Percentiles rank a stretch among this genome's conserved stretches.
phyloP scores from a whole-genome alignment of 2,888 invertebrate genomes.

The Apomyelois bistriatella region DNA sequence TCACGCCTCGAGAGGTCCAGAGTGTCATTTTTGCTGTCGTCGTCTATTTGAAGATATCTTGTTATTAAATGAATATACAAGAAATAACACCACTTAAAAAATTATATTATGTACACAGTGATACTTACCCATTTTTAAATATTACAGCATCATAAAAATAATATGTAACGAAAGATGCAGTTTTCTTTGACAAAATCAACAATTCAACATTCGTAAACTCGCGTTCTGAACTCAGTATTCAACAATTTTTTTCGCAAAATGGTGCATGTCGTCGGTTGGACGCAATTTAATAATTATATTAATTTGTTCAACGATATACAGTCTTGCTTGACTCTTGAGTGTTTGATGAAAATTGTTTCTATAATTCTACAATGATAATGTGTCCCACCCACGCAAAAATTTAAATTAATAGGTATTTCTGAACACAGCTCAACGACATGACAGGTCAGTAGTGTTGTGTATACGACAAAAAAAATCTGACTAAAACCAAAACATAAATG shows the following conservation, averaged over 20 bases:
- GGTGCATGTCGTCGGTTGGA: too few relatives aligned
- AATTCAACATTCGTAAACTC: slow-evolving; percentile 57
- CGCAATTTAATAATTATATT: too few relatives aligned
- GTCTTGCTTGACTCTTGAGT: too few relatives aligned
- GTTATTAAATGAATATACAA: not conserved
- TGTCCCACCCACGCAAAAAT: too few relatives aligned
- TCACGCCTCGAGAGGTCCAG: slow-evolving; percentile 89
- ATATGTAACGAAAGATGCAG: slow-evolving; percentile 33
- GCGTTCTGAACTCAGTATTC: slow-evolving; percentile 37
- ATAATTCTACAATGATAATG: too few relatives aligned
- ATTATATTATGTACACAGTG: not conserved
- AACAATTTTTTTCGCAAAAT: not conserved
- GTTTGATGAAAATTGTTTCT: too few relatives aligned
- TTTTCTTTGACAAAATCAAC: slow-evolving; percentile 30
- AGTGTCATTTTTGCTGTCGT: slow-evolving; percentile 64
- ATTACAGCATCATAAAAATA: slow-evolving; percentile 46
- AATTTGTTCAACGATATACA: too few relatives aligned
- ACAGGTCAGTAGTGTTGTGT: too few relatives aligned
- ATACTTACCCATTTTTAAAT: slow-evolving; percentile 53
- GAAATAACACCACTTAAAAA: not conserved
- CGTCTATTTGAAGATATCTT: slow-evolving; percentile 29
- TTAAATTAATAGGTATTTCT: too few relatives aligned
- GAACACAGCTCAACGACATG: too few relatives aligned
- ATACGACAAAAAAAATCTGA: too few relatives aligned
- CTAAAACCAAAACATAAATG: too few relatives aligned